These are phyloP conservation scores for Procavia capensis DNA, from an alignment of 2,113 vertebrate genomes.

Conservation along the genomic window DNA sequence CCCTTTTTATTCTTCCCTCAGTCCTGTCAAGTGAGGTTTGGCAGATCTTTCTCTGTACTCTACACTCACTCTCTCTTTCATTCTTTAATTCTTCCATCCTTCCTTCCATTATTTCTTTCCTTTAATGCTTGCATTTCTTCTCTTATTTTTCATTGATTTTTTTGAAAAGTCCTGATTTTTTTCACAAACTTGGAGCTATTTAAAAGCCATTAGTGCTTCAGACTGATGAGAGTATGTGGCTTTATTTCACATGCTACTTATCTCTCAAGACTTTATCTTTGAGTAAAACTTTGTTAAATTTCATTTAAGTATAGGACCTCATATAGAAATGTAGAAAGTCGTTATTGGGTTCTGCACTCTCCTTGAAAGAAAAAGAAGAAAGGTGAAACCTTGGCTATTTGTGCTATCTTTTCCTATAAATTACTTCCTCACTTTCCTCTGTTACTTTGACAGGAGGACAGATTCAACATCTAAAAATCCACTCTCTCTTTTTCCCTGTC, in stretches of 20 bases:
- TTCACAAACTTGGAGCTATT: not conserved
- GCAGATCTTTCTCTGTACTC: not conserved
- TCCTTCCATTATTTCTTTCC: not conserved
- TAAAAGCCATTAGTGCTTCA: not conserved
- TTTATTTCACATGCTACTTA: not conserved
- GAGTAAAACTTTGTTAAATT: not conserved
- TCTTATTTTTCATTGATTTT: not conserved
- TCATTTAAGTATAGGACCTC: not conserved
- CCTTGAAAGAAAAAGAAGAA: not conserved
- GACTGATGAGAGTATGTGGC: not conserved
- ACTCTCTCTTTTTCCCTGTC: not conserved
- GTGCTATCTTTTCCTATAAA: not conserved
- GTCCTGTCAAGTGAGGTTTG: not conserved
- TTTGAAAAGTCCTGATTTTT: not conserved
- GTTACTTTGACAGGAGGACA: not conserved
- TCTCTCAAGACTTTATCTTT: not conserved
- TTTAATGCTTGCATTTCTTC: not conserved
- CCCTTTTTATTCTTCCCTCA: not conserved
- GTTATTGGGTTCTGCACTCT: not conserved
- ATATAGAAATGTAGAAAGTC: not conserved
- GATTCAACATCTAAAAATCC: not conserved
- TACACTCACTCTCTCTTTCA: not conserved
- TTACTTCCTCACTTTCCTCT: not conserved
- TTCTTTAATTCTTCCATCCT: fast-evolving
- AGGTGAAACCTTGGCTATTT: not conserved